Evolutionary conservation across 2,888 invertebrate species (phyloP), one percentile per base, ranked within the genome.

Genomic region (Nesidiocoris tenuis): DNA sequence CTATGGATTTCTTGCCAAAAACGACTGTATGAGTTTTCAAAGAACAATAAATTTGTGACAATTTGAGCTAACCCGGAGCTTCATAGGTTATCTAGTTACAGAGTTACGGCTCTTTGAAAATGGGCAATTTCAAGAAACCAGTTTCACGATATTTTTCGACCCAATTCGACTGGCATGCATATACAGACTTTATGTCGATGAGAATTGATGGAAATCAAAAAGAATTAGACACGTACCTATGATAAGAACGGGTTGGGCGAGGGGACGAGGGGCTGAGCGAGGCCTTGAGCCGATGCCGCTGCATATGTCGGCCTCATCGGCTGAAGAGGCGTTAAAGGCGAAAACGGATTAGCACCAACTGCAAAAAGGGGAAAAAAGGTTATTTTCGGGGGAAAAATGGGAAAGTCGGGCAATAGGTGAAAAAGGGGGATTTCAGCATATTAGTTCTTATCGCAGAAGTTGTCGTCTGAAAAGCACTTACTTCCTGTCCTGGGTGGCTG

Each of bases 221-320:
- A 59, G 59, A 64, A 22, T 23, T 5, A 39, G 39, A 2, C 23
- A 18, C 72, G 1, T 21, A 72, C 77, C 77, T 89, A 90, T 85
- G 89, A 89, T 80, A 90, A 87, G 85, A 90, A 90, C 24, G 90
- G 90, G 83, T 90, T 90, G 23, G 79, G 88, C 54, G 84, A 83
- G 78, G 82, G 81, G 61, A 81, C 77, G 17, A 81, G 77, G 55
- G 81, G 81, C 67, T 80, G 80, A 22, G 79, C 80, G n/a, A 81
- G 75, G 65, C 77, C 67, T 22, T 78, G 77, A 66, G 79, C 67
- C 23, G 74, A 65, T 22, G 76, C 65, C 57, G 75, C 72, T 61
- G 75, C 72, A 56, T 57, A 79, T 59, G 76, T 66, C 64, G 78
- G 76, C 59, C 79, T 76, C 56, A 79, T 74, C 22, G 78, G 77